Base-by-base conservation (phyloP, 1,140 invertebrate species). In the Drosophila watanabei region DNA sequence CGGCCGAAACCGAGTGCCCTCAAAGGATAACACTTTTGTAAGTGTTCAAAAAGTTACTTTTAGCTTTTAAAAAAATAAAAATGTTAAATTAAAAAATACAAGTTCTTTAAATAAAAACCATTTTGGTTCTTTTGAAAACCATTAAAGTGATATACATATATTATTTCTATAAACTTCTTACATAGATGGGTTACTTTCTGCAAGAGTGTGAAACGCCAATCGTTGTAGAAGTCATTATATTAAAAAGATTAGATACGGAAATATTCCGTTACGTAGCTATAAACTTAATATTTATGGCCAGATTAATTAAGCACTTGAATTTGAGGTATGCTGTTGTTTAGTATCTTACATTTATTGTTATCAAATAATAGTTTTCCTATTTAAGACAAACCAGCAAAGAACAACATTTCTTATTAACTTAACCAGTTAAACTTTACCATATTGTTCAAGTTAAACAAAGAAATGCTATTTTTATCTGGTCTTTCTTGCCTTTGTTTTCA, bases 391-490 rank as follows among this genome's bases (percentile, higher is more conserved):
- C 24, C 24, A 24, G 24, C 24, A 24, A 24, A 24, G 24, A 24
- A 24, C 24, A 2, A 2, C 1, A 24, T 24, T 3, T 24, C 1
- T 4, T 1, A 35, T 35, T 13, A 2, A 35, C 9, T 35, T 39
- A 7, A 8, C 37, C 6, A 10, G 20, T 45, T 11, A 18, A 18
- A 11, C 10, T 10, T 0, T 18, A 11, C n/a, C 9, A 18, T 5
- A 18, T 18, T 11, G 11, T 45, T 45, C 5, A 18, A 45, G 10
- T 11, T 20, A 2, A 20, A 20, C 5, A 37, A 24, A 30, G 8
- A n/a, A 51, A 16, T 16, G 0, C n/a, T 5, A 6, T n/a, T 11
- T n/a, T 2, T 30, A 4, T 13, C 11, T 6, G 2, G 0, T 2
- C 20, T 20, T 46, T 45, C 4, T 20, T 5, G 10, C 11, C 0